phyloP scores from a whole-genome alignment of 2,797 vertebrate genomes.

The Adelosebastes latens region DNA sequence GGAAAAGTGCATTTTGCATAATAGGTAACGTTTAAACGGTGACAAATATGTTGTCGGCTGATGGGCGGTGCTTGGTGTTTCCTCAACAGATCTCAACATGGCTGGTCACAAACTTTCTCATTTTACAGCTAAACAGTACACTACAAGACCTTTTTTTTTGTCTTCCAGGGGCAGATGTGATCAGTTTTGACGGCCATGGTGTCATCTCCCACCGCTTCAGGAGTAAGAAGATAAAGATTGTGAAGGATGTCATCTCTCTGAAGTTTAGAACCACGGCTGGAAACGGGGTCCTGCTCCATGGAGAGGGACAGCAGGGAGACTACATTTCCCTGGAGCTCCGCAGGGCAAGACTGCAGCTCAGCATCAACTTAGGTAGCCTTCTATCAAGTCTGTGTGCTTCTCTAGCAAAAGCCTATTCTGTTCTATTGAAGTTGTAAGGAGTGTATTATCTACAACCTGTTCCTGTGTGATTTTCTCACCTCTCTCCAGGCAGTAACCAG shows the following conservation, averaged over 20 bases:
- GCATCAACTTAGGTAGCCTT: conserved; percentile 90
- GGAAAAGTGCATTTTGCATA: no score
- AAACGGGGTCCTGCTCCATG: conserved; percentile 92
- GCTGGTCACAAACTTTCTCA: no score
- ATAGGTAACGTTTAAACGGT: no score
- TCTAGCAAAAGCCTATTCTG: not conserved
- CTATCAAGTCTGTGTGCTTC: not conserved
- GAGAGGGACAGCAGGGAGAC: conserved; percentile 97
- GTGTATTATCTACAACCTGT: not conserved
- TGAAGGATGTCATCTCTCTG: conserved; percentile 92
- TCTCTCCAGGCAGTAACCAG: conserved; percentile 90
- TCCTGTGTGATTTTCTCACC: not conserved
- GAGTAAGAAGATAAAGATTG: conserved; percentile 93
- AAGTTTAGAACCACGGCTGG: conserved; percentile 92
- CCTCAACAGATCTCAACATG: no score
- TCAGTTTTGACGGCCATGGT: conserved; percentile 93
- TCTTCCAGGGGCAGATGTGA: conserved; percentile 91
- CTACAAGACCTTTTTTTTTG: not conserved
- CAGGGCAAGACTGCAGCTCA: conserved; percentile 89
- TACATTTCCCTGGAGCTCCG: conserved; percentile 93
- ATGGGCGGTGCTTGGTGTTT: no score
- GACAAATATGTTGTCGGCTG: no score
- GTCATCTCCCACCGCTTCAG: conserved; percentile 94
- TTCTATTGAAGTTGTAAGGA: not conserved
- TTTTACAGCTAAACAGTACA: no score